These are phyloP conservation scores for Coelopa pilipes DNA, from an alignment of 2,888 invertebrate species.

Conservation along the genomic window DNA sequence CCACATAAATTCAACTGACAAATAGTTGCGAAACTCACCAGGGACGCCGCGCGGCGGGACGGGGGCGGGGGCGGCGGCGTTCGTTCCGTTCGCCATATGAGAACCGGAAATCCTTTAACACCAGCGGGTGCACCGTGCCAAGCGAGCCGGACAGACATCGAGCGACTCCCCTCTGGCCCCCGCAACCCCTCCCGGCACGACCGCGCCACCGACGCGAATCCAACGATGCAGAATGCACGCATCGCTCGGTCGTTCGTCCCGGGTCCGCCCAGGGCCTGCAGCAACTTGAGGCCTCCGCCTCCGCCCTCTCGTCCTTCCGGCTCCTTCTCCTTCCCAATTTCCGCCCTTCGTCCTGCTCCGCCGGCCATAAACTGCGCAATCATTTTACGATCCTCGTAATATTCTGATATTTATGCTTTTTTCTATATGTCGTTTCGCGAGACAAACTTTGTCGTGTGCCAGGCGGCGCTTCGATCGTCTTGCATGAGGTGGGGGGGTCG, in stretches of 20 bases:
- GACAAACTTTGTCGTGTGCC: conserved; percentile 1
- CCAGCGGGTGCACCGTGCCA: conserved; percentile 16
- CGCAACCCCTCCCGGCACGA: background rate
- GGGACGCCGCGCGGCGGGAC: background rate
- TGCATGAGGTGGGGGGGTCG: too few species aligned
- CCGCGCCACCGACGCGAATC: background rate
- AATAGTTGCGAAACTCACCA: conserved; percentile 26
- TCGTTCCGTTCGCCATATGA: conserved; percentile 45
- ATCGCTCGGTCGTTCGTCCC: too few species aligned
- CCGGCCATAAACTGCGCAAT: conserved; percentile 43
- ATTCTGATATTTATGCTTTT: conserved; percentile 44
- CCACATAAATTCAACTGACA: conserved; percentile 32
- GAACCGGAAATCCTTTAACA: conserved; percentile 50
- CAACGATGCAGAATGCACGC: too few species aligned
- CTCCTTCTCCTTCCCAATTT: too few species aligned
- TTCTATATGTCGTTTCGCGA: conserved; percentile 1
- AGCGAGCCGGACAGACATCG: too few species aligned
- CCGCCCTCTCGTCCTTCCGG: too few species aligned
- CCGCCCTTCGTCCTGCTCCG: too few species aligned
- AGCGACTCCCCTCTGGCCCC: too few species aligned
- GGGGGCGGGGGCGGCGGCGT: background rate
- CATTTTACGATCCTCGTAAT: conserved; percentile 50
- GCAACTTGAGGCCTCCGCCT: too few species aligned
- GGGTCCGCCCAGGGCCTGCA: too few species aligned
- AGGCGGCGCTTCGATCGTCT: too few species aligned